phyloP scores from a whole-genome alignment of 2,888 invertebrate species.

The Epirrhoe alternata region DNA sequence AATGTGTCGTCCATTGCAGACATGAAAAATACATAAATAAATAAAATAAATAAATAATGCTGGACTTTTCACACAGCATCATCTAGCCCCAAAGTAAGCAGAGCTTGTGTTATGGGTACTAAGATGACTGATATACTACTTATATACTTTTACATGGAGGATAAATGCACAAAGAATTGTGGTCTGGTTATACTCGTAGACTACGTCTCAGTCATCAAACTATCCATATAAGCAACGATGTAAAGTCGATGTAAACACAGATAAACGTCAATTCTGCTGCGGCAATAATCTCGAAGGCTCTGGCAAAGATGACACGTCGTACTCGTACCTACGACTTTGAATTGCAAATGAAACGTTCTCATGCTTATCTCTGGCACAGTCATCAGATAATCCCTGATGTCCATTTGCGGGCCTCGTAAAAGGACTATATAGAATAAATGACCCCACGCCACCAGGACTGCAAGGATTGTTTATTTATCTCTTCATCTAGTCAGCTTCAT shows the following conservation, averaged over 20 bases:
- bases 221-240: constrained; percentile 6
- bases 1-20: not conserved
- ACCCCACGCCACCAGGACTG: constrained; percentile 39
- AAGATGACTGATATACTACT: no score
- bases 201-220: constrained; percentile 3
- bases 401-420: constrained; percentile 60
- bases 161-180: not conserved
- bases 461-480: constrained; percentile 40
- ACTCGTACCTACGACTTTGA: constrained; percentile 46
- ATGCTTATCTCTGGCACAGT: constrained; percentile 59
- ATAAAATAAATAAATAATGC: no score
- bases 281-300: constrained; percentile 32
- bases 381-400: constrained; percentile 59
- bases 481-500: constrained; percentile 38
- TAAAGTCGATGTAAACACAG: constrained; percentile 31
- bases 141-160: no score
- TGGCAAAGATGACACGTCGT: constrained; percentile 42
- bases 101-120: no score
- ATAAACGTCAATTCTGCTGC: constrained; percentile 38
- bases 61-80: no score
- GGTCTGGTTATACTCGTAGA: not conserved
- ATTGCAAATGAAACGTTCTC: constrained; percentile 66
- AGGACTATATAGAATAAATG: constrained; percentile 56
- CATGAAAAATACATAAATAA: not conserved
- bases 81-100: no score